Evolutionary conservation across 2,797 vertebrate species (phyloP), one percentile per base, ranked within the genome.

Genomic region (Gymnothorax reevesii): DNA sequence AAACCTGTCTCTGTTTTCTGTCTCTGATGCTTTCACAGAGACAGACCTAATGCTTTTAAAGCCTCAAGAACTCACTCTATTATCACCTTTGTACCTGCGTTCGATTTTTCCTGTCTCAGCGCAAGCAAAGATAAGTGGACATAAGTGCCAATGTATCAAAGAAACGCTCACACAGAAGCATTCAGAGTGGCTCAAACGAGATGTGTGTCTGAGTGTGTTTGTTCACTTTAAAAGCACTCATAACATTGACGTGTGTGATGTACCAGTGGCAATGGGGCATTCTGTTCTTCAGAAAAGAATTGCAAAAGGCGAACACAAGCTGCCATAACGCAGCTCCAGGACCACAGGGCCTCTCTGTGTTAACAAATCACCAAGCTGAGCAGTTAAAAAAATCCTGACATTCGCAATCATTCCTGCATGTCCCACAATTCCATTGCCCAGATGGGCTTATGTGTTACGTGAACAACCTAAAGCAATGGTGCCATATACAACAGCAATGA

Each of bases 401-500:
- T 17, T 80, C 20, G 17, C 42, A 54, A 20, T 79, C 73, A 42
- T 75, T 52, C 42, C 75, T 52, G 55, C 52, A 33, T 49, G 73
- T 55, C 49, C 49, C 77, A 54, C 77, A 77, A 52, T 55, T 55
- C 77, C 17, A 55, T 80, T 80, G 17, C 49, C 13, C 42, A 55
- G 75, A 80, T 80, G 42, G 17, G 13, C 54, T 13, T 27, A 15
- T 42, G 10, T 15, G 4, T 79, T 79, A 79, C 9, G 5, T 7
- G 15, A 52, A 80, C 57, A 87, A 57, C 25, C 71, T 69, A 0
- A 9, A 25, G 86, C 83, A 49, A 52, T 20, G 64, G 66, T 4
- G 84, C 62, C 17, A 27, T 84, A 79, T 66, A 87, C 42, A 75
- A 87, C 25, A 54, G 52, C 77, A 62, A 82, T 87, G 22, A 80